Conservation (phyloP, 2,113 vertebrate genomes). For the Passer montanus region DNA sequence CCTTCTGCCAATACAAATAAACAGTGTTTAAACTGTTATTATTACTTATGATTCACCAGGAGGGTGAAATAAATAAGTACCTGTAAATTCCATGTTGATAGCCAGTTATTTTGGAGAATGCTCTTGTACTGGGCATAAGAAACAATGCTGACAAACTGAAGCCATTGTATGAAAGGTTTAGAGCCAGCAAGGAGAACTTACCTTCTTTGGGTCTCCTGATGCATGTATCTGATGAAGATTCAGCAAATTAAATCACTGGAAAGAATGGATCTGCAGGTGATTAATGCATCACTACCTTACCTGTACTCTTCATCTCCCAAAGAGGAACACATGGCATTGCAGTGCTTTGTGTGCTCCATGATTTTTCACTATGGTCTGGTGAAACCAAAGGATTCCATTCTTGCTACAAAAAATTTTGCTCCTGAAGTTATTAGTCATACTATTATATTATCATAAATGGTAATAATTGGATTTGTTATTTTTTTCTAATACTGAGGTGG, state of each 20-base stretch:
- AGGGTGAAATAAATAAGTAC: background rate
- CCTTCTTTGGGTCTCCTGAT: background rate
- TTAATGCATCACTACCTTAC: background rate
- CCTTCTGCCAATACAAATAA: background rate
- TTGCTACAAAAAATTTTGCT: background rate
- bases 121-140: background rate
- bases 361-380: background rate
- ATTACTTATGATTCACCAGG: background rate
- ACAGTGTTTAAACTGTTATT: background rate
- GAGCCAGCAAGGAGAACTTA: background rate
- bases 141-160: background rate
- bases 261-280: background rate
- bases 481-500: background rate
- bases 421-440: background rate
- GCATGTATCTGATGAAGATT: background rate
- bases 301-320: background rate
- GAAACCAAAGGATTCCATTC: background rate
- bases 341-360: fast-evolving
- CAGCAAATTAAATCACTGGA: background rate
- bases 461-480: background rate
- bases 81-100: background rate
- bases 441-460: background rate
- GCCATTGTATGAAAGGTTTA: background rate
- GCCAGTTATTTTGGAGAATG: background rate
- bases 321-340: background rate